Percentiles rank a stretch among this genome's conserved stretches.
Evolutionary conservation across 2,888 invertebrate species (phyloP).

Genomic region (Junonia oenone): DNA sequence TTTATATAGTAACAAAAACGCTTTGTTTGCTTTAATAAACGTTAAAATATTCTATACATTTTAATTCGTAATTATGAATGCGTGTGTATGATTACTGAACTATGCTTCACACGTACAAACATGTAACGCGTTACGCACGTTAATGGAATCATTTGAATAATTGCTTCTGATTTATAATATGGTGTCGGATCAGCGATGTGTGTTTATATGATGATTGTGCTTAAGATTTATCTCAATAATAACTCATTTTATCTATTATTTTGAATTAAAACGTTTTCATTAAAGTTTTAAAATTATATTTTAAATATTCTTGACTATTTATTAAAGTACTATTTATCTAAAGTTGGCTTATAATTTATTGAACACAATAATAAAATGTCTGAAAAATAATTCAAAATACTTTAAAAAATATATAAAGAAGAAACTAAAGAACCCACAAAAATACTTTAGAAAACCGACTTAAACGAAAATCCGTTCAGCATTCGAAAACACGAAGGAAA

Average conservation of each 20-base stretch:
- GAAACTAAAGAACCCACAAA: too few relatives aligned
- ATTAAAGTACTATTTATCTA: too few relatives aligned
- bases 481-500: background rate
- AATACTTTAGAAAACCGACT: conserved; percentile 4
- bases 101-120: conserved; percentile 36
- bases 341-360: too few relatives aligned
- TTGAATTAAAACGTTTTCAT: too few relatives aligned
- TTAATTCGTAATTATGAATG: conserved; percentile 27
- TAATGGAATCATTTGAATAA: conserved; percentile 50
- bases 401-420: too few relatives aligned
- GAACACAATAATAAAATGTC: too few relatives aligned
- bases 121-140: conserved; percentile 37
- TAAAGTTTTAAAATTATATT: too few relatives aligned
- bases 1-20: background rate
- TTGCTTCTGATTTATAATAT: conserved; percentile 33
- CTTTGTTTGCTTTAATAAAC: background rate
- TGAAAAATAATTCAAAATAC: too few relatives aligned
- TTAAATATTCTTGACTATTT: too few relatives aligned
- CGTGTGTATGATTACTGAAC: conserved; percentile 22
- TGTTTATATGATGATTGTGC: background rate
- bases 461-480: background rate
- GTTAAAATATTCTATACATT: conserved; percentile 16
- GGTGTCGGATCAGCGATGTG: background rate
- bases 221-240: background rate
- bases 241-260: background rate